Evolutionary conservation across 1,140 invertebrate genomes (phyloP).

Genomic region (Diabrotica virgifera): DNA sequence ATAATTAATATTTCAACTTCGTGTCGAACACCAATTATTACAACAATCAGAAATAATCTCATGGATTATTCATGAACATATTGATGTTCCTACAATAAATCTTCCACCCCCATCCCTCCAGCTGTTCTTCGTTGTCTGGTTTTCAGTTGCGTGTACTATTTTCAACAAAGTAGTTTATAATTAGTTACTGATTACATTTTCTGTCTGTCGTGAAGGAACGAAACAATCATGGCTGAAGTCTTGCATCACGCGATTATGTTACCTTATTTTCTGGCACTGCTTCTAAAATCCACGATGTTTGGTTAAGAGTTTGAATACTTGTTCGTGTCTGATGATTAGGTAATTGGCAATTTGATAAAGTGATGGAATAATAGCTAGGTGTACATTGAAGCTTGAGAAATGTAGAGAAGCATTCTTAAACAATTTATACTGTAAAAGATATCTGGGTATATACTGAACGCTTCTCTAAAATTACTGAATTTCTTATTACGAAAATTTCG

Average conservation of each 20-base stretch:
- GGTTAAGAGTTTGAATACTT: background rate
- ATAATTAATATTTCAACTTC: too few species aligned
- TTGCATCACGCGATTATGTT: constrained; percentile 11
- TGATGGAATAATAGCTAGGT: background rate
- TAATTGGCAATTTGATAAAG: background rate
- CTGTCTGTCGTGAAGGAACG: constrained; percentile 15
- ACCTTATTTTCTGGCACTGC: background rate
- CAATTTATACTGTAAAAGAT: too few species aligned
- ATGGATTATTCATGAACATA: constrained; percentile 9
- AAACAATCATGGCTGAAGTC: constrained; percentile 12
- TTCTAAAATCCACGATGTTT: background rate
- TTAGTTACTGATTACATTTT: constrained; percentile 16
- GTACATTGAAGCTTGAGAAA: background rate
- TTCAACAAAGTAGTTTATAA: constrained; percentile 17
- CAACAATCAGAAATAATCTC: constrained; percentile 5
- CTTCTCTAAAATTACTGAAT: too few species aligned
- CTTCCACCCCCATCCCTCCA: background rate
- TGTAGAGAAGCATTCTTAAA: background rate
- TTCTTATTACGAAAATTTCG: too few species aligned
- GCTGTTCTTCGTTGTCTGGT: constrained; percentile 1
- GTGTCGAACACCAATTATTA: background rate
- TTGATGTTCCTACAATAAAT: constrained; percentile 16
- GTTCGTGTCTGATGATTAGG: constrained; percentile 1
- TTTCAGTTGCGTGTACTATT: constrained; percentile 13
- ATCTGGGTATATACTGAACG: too few species aligned